phyloP scores from a whole-genome alignment of 2,113 vertebrate genomes.

The Athene cunicularia region DNA sequence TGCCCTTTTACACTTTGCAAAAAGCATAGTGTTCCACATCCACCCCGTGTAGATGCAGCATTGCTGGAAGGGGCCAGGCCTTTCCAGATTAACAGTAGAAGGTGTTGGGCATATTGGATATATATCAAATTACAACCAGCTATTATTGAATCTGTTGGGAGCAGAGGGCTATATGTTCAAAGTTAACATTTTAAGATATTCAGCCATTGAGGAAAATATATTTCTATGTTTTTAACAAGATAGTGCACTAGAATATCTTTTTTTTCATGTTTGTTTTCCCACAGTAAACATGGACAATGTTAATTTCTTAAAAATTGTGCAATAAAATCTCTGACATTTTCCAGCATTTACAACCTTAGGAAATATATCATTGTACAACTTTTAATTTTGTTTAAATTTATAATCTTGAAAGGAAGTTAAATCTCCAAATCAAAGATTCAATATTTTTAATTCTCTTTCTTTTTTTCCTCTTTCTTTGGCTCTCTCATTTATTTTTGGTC shows the following conservation, averaged over 20 bases:
- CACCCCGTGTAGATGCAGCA: neutral
- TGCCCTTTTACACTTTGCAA: neutral
- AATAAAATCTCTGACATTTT: neutral
- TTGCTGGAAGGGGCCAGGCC: neutral
- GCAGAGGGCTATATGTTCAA: neutral
- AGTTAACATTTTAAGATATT: neutral
- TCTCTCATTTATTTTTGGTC: slow-evolving; percentile 17
- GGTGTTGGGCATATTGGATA: neutral
- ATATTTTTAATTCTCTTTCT: neutral
- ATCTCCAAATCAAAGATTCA: neutral
- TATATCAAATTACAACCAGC: neutral
- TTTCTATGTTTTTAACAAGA: neutral
- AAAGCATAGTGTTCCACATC: neutral
- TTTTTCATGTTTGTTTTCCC: neutral
- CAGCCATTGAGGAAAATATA: neutral
- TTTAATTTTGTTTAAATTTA: neutral
- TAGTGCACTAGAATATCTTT: neutral
- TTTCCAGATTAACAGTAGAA: neutral
- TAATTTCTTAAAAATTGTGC: neutral
- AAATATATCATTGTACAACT: neutral
- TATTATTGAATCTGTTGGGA: neutral
- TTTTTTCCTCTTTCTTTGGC: neutral
- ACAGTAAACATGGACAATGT: neutral
- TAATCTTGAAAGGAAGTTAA: slow-evolving; percentile 31
- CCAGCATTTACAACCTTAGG: neutral